These are phyloP conservation scores for Pseudorectes ferrugineus DNA, from an alignment of 2,113 vertebrate genomes.

Conservation along the genomic window DNA sequence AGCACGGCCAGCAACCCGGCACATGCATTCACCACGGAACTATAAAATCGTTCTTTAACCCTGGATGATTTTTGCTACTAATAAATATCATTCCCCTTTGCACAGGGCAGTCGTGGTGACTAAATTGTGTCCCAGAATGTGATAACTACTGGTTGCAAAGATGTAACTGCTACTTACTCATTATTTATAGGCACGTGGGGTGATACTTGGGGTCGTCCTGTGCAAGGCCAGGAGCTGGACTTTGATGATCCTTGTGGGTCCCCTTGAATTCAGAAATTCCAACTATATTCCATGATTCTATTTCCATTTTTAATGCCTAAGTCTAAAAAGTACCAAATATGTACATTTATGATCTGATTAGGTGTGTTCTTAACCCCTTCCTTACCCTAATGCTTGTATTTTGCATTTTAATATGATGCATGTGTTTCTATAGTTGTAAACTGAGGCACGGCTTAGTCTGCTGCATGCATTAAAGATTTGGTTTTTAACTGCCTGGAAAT, in stretches of 20 bases:
- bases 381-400: background rate
- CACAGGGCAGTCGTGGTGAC: background rate
- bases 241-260: background rate
- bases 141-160: background rate
- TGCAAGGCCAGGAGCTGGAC: background rate
- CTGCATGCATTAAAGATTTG: background rate
- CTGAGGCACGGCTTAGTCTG: fast-evolving
- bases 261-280: background rate
- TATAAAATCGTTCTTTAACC: background rate
- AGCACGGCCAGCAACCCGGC: fast-evolving
- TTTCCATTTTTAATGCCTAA: background rate
- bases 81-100: background rate
- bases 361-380: background rate
- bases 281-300: background rate
- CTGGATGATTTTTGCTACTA: background rate
- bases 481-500: background rate
- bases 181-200: background rate
- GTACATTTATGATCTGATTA: too few relatives aligned
- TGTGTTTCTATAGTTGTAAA: background rate
- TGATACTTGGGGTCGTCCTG: background rate
- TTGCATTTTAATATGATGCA: background rate
- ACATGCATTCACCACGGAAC: fast-evolving
- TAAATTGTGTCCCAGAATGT: background rate
- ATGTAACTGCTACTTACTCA: background rate
- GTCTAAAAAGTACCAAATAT: background rate